Evolutionary conservation across 2,797 vertebrate species (phyloP).

Genomic region (Macrochelys suwanniensis): DNA sequence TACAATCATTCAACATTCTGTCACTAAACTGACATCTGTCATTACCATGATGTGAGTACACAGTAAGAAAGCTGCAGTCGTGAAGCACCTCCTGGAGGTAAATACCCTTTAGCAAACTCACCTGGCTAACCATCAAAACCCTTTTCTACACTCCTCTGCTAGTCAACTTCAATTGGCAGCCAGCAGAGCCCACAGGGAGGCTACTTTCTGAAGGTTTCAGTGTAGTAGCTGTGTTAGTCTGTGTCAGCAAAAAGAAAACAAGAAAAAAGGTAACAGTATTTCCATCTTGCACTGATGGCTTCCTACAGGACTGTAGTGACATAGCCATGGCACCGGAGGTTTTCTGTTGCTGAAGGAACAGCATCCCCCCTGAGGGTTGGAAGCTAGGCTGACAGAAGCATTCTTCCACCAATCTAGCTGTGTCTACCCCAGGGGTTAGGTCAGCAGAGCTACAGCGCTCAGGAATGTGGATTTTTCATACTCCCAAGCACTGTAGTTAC

Average conservation of each 20-base stretch:
- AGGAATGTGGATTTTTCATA: neutral
- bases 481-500: neutral
- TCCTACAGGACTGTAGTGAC: neutral
- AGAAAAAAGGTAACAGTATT: neutral
- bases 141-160: neutral
- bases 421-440: neutral
- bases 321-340: neutral
- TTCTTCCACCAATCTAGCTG: neutral
- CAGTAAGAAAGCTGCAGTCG: neutral
- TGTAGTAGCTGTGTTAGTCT: too few species aligned
- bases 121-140: neutral
- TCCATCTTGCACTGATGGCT: neutral
- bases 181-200: neutral
- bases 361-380: too few species aligned
- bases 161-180: neutral
- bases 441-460: neutral
- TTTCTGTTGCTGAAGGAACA: neutral
- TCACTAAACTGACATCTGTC: neutral
- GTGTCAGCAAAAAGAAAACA: too few species aligned
- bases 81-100: neutral
- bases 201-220: neutral
- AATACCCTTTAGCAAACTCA: neutral
- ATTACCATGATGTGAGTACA: rapidly evolving
- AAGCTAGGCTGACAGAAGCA: neutral
- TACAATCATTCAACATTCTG: neutral